Conservation (phyloP, 2,113 vertebrate species). For the Guaruba guarouba region DNA sequence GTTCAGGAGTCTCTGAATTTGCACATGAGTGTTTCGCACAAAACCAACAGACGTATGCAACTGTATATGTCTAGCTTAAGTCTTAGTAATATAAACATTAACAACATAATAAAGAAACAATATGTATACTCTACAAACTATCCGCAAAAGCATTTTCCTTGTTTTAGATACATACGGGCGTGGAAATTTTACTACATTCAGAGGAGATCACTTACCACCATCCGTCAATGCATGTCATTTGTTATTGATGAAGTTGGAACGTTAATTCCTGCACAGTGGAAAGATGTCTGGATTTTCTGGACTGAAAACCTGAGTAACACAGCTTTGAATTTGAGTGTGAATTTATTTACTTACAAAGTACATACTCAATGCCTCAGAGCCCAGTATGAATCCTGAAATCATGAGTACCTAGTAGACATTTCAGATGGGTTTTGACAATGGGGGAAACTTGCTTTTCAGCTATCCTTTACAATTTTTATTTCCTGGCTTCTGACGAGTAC, state of each 20-base stretch:
- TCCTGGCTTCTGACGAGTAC: background rate
- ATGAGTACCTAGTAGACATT: background rate
- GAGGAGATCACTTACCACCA: background rate
- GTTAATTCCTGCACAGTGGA: background rate
- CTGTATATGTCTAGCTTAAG: background rate
- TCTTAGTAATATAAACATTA: background rate
- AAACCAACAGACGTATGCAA: background rate
- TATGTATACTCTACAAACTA: background rate
- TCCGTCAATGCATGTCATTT: background rate
- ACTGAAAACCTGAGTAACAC: background rate
- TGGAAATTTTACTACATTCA: background rate
- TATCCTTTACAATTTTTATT: background rate
- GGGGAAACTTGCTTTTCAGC: background rate
- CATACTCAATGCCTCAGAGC: background rate
- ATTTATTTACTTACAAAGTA: background rate
- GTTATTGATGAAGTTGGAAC: background rate
- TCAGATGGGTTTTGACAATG: background rate
- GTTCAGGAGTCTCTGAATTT: background rate
- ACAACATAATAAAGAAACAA: background rate
- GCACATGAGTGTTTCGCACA: background rate
- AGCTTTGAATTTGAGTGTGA: background rate
- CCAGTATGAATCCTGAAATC: background rate
- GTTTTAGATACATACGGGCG: fast-evolving
- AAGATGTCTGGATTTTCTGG: background rate
- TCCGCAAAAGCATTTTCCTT: background rate